A percentile compares a stretch with the other conserved stretches of the same genome.
These are phyloP conservation scores for Desoria tigrina DNA, from an alignment of 2,888 invertebrate genomes.

Conservation along the genomic window DNA sequence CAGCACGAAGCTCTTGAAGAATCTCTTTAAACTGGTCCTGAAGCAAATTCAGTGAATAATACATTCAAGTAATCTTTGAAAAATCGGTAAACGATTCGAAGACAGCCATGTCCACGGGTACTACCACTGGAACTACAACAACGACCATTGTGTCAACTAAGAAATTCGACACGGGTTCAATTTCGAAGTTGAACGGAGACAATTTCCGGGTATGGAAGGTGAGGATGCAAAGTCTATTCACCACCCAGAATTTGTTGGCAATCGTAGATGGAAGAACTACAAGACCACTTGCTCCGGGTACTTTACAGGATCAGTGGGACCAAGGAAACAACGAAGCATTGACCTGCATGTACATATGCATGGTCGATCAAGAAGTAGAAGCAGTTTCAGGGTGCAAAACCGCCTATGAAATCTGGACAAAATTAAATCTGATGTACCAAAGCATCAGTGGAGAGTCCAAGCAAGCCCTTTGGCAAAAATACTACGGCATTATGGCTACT, in stretches of 20 bases:
- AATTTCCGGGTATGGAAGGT: conserved; percentile 40
- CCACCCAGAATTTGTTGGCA: conserved; percentile 17
- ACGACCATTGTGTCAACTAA: conserved; percentile 17
- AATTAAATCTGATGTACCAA: conserved; percentile 33
- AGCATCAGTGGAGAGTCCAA: conserved; percentile 34
- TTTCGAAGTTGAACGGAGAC: conserved; percentile 29
- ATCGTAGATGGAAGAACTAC: conserved; percentile 29
- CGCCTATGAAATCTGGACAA: conserved; percentile 32
- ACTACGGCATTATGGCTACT: conserved; percentile 18
- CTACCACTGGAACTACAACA: conserved; percentile 5
- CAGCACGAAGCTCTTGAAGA: conserved; percentile 1
- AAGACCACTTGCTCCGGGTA: conserved; percentile 17
- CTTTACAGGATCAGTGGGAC: conserved; percentile 28
- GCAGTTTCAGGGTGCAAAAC: conserved; percentile 29
- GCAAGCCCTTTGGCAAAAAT: conserved; percentile 34
- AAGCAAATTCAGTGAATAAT: not conserved
- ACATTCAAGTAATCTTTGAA: not conserved
- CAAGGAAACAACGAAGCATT: conserved; percentile 29
- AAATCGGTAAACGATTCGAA: not conserved
- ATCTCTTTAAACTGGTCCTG: not conserved
- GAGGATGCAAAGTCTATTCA: conserved; percentile 29
- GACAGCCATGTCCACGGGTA: not conserved
- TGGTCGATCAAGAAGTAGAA: conserved; percentile 36
- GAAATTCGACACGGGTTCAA: conserved; percentile 25
- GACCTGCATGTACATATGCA: conserved; percentile 23